Evolutionary conservation across 2,888 invertebrate species (phyloP), one percentile per base, ranked within the genome.

Genomic region (Clostera curtula): DNA sequence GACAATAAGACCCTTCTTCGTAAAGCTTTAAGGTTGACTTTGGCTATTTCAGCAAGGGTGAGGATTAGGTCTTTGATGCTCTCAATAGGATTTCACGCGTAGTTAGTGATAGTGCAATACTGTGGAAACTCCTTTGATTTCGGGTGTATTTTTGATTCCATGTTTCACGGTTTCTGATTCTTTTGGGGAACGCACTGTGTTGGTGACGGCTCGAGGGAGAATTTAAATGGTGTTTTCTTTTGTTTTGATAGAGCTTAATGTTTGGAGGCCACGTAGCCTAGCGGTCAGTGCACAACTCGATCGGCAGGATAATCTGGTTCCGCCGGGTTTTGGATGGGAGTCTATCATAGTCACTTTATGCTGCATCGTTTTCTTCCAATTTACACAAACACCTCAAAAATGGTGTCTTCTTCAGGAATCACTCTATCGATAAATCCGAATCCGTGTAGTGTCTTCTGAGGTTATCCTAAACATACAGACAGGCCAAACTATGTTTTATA

Each of bases 51-150:
- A n/a, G 22, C 18, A 21, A 14, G 18, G 25, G 23, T 29, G 37
- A 47, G 65, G 60, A 68, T 69, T 65, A 62, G 54, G 58, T 51
- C 79, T 80, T 80, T 80, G 80, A 80, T 63, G 74, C 64, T 70
- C 63, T 62, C 72, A 80, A 82, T 72, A 69, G 66, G 79, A 82
- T 80, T 80, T 80, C 70, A 79, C 74, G 80, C 69, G 58, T 79
- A 68, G 79, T 79, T 80, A 80, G 74, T 70, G 69, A 58, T 68
- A 64, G 66, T 71, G 73, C 64, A 77, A 72, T 72, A 77, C 63
- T 69, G 68, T 67, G 71, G 69, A 80, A 68, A 64, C 53, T 60
- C 56, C 74, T 79, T 82, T 82, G 80, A 82, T 74, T 75, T 59
- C 53, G 62, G 70, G 76, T 77, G 68, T 76, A 74, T 77, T 76